Evolutionary conservation across 2,113 vertebrate genomes (phyloP).

Genomic region (Trogon melanurus): DNA sequence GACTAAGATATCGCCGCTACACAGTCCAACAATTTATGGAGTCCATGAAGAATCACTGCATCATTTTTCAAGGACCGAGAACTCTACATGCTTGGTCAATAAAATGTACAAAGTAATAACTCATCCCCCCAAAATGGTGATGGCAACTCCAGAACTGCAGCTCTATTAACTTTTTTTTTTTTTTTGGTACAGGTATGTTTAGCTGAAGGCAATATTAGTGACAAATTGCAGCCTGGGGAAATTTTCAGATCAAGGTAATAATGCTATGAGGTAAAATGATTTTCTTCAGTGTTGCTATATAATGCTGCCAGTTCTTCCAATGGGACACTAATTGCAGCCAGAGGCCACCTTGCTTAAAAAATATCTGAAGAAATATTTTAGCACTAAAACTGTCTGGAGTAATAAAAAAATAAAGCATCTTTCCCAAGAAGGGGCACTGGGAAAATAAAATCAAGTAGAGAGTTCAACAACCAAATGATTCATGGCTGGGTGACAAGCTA

Average conservation of each 20-base stretch:
- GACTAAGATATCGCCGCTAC: background rate
- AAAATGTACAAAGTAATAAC: slow-evolving; percentile 56
- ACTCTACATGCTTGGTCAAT: slow-evolving; percentile 58
- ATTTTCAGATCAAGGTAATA: slow-evolving; percentile 70
- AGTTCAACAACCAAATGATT: slow-evolving; percentile 21
- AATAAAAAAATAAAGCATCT: slow-evolving; percentile 23
- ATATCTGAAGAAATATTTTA: slow-evolving; percentile 59
- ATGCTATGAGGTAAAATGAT: slow-evolving; percentile 50
- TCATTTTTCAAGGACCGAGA: slow-evolving; percentile 65
- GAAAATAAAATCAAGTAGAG: background rate
- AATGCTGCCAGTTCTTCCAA: slow-evolving; percentile 41
- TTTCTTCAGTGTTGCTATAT: slow-evolving; percentile 52
- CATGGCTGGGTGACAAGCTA: background rate
- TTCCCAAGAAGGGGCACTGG: background rate
- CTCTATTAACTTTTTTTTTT: slow-evolving; percentile 52
- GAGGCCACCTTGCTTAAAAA: slow-evolving; percentile 59
- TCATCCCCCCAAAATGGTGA: slow-evolving; percentile 26
- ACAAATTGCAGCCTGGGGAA: slow-evolving; percentile 59
- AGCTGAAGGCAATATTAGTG: slow-evolving; percentile 58
- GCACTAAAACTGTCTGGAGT: slow-evolving; percentile 36
- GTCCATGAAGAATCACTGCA: slow-evolving; percentile 12
- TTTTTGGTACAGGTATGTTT: slow-evolving; percentile 33
- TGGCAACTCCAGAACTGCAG: slow-evolving; percentile 43
- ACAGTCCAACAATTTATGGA: slow-evolving; percentile 29
- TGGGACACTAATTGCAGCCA: slow-evolving; percentile 62